Conservation (phyloP, 2,888 invertebrate genomes). For the Drosophila prolongata region DNA sequence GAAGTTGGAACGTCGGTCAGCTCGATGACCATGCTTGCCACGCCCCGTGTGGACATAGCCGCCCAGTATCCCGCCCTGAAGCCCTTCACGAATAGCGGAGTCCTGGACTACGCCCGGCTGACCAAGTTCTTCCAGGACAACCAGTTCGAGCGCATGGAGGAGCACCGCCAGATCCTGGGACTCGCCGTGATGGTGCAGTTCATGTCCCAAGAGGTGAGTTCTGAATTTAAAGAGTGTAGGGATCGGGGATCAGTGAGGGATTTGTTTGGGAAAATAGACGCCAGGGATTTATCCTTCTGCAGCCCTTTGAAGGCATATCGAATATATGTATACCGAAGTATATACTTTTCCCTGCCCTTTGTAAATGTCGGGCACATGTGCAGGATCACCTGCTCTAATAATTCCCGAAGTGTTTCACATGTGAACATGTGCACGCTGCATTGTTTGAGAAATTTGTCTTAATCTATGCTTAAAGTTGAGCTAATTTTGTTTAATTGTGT, state of each 20-base stretch:
- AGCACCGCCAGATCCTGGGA: conserved; percentile 91
- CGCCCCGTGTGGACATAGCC: conserved; percentile 20
- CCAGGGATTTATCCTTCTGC: conserved; percentile 52
- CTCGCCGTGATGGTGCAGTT: conserved; percentile 94
- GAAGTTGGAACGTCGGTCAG: background rate
- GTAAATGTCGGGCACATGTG: conserved; percentile 18
- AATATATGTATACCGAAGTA: background rate
- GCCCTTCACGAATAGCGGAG: conserved; percentile 51
- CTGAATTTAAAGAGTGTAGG: background rate
- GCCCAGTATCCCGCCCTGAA: conserved; percentile 51
- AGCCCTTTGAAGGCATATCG: conserved; percentile 34
- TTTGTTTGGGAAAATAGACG: conserved; percentile 54
- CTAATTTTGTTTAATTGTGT: conserved; percentile 80
- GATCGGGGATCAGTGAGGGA: conserved; percentile 29
- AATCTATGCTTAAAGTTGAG: conserved; percentile 76
- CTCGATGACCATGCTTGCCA: conserved; percentile 20
- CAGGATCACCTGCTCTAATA: conserved; percentile 65
- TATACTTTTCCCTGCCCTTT: conserved; percentile 40
- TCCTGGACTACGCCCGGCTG: conserved; percentile 70
- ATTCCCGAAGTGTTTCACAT: conserved; percentile 45
- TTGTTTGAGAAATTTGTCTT: conserved; percentile 67
- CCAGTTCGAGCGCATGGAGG: conserved; percentile 38
- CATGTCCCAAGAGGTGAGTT: conserved; percentile 90
- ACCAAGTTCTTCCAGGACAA: conserved; percentile 53
- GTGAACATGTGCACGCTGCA: background rate